Conservation (phyloP, 2,797 vertebrate genomes). For the Arrhamphus sclerolepis region DNA sequence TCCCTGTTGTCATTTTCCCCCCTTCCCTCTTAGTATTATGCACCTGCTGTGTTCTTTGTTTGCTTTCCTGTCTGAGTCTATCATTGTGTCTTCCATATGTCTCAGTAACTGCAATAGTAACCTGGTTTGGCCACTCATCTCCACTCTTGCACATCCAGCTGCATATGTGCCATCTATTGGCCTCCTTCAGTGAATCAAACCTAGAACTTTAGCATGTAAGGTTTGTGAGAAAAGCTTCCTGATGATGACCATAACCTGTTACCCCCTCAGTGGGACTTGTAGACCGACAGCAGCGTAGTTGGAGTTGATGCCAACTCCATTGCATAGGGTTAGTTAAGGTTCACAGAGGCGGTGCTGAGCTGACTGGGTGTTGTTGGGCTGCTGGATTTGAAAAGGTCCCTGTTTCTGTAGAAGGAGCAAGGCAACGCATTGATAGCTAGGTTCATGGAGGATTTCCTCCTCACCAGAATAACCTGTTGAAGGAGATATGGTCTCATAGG, state of each 20-base stretch:
- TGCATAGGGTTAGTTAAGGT: constrained; percentile 23
- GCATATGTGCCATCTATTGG: no score
- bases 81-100: constrained; percentile 7
- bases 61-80: constrained; percentile 8
- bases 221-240: constrained; percentile 12
- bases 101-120: constrained; percentile 15
- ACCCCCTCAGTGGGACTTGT: no score
- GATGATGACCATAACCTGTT: not conserved
- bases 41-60: constrained; percentile 12
- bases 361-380: constrained; percentile 27
- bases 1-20: constrained; percentile 2
- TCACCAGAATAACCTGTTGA: not conserved
- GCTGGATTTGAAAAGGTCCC: constrained; percentile 29
- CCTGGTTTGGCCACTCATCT: constrained; percentile 6
- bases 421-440: constrained; percentile 8
- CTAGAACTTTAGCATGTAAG: no score
- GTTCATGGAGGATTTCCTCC: constrained; percentile 15
- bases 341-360: constrained; percentile 10
- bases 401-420: constrained; percentile 1
- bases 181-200: no score
- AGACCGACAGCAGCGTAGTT: constrained; percentile 23
- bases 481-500: no score
- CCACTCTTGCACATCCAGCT: no score
- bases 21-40: not conserved
- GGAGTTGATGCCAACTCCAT: constrained; percentile 30